Evolutionary conservation across 2,888 invertebrate genomes (phyloP).

Genomic region (Rhagium mordax): DNA sequence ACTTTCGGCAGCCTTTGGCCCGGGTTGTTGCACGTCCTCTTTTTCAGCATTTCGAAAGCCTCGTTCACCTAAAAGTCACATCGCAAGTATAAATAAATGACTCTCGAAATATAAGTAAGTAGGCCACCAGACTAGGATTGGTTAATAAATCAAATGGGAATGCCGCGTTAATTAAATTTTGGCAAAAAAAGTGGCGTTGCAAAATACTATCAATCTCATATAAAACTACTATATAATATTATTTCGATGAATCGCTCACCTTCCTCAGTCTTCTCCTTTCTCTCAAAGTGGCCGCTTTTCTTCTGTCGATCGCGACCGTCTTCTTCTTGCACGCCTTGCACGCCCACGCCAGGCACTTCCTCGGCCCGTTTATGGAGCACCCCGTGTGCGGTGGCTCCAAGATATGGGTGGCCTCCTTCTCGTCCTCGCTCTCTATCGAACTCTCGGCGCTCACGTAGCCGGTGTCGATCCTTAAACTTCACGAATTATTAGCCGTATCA

Average conservation of each 20-base stretch:
- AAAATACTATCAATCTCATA: too few relatives aligned
- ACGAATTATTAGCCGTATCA: neutral
- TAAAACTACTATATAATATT: too few relatives aligned
- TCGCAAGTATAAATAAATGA: neutral
- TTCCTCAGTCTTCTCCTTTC: conserved; percentile 94
- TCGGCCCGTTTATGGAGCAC: conserved; percentile 69
- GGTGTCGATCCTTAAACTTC: conserved; percentile 58
- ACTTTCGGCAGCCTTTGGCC: conserved; percentile 97
- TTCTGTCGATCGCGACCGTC: conserved; percentile 93
- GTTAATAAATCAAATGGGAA: neutral
- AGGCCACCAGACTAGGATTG: conserved; percentile 8
- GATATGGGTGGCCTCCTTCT: conserved; percentile 67
- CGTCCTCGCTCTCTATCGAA: conserved; percentile 66
- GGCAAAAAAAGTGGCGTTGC: too few relatives aligned
- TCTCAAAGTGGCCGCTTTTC: conserved; percentile 97
- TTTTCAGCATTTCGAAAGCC: conserved; percentile 95
- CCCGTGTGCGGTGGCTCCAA: conserved; percentile 67
- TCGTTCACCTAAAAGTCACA: conserved; percentile 87
- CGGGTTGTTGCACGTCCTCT: conserved; percentile 94
- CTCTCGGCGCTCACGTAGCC: conserved; percentile 67
- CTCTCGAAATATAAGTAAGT: conserved; percentile 10
- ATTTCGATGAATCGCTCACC: conserved; percentile 71
- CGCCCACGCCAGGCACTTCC: conserved; percentile 95
- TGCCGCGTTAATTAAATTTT: neutral
- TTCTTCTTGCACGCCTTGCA: conserved; percentile 98